A percentile compares a stretch with the other conserved stretches of the same genome.
These are phyloP conservation scores for Hirtodrosophila cameraria DNA, from an alignment of 2,888 invertebrate genomes.

Conservation along the genomic window DNA sequence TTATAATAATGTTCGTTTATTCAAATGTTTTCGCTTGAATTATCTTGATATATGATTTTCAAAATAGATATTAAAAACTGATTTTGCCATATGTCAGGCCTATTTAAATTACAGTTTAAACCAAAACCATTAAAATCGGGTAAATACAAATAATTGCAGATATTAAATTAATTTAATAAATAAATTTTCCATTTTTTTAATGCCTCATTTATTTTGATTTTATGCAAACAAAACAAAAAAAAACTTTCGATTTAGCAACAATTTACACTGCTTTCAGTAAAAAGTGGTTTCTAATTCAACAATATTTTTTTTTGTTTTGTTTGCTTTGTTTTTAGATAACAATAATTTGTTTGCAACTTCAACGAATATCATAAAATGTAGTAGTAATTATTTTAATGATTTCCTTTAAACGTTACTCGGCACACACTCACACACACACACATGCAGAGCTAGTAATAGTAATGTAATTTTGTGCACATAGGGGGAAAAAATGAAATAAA, in stretches of 20 bases:
- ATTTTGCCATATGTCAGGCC: too few relatives aligned
- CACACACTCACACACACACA: conserved; percentile 28
- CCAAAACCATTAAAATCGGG: too few relatives aligned
- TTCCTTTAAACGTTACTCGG: conserved; percentile 78
- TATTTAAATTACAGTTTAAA: too few relatives aligned
- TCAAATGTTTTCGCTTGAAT: too few relatives aligned
- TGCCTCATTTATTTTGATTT: background rate
- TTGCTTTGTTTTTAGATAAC: conserved; percentile 46
- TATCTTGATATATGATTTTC: too few relatives aligned
- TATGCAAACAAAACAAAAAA: conserved; percentile 4
- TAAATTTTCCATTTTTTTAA: background rate
- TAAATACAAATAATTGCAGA: too few relatives aligned
- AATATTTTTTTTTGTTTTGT: conserved; percentile 3
- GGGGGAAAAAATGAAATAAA: conserved; percentile 70
- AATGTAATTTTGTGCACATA: conserved; percentile 66
- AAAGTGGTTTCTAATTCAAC: conserved; percentile 32
- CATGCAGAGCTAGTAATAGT: conserved; percentile 41
- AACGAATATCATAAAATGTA: conserved; percentile 74
- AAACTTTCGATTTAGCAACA: background rate
- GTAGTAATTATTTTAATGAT: conserved; percentile 83
- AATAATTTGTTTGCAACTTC: conserved; percentile 65
- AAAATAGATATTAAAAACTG: too few relatives aligned
- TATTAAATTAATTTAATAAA: background rate
- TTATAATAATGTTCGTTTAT: too few relatives aligned
- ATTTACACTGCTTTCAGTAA: conserved; percentile 25